Base-by-base conservation (phyloP, 2,113 vertebrate genomes). In the Strix aluco region DNA sequence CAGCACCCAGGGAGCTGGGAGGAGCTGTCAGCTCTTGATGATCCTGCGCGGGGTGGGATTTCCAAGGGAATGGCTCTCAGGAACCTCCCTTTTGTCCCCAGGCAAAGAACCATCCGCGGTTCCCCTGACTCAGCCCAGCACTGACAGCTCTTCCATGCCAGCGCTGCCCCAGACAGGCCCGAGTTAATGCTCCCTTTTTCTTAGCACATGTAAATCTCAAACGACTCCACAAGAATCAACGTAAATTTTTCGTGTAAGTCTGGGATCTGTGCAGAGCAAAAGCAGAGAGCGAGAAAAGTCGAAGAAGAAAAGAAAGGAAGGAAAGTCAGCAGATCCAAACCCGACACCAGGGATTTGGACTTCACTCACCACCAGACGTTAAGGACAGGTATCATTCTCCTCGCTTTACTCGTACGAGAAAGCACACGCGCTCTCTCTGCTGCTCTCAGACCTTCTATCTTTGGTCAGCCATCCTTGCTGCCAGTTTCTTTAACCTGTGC, bases 221-320 rank as follows among this genome's bases (percentile, higher is more conserved):
- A 30, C 0, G 8, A 11, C 52, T 42, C 25, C 38, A 47, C 46
- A 62, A 38, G 18, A 19, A 71, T 34, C 47, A 14, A 17, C 1
- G 1, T 7, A 5, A 27, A 3, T 15, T 62, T 46, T 71, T 62
- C 4, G 0, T 38, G 3, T 46, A 54, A 70, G 34, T 19, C 22
- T 55, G 9, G 22, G 27, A 13, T 54, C 38, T 55, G 16, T 4
- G 1, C 32, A 46, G 40, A 36, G 55, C 34, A 38, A 46, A 71
- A 38, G 86, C 22, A 47, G 14, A 25, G 46, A 51, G 15, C 38
- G 38, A 54, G 66, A 47, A 32, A 87, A 69, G 23, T 21, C 13
- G 29, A 65, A 70, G 46, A 6, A 38, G 40, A 54, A 62, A 84
- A 30, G 15, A 29, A 34, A 25, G 36, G 47, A 71, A 54, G 34